Evolutionary conservation across 2,888 invertebrate genomes (phyloP).

Genomic region (Stenodera caucasica): DNA sequence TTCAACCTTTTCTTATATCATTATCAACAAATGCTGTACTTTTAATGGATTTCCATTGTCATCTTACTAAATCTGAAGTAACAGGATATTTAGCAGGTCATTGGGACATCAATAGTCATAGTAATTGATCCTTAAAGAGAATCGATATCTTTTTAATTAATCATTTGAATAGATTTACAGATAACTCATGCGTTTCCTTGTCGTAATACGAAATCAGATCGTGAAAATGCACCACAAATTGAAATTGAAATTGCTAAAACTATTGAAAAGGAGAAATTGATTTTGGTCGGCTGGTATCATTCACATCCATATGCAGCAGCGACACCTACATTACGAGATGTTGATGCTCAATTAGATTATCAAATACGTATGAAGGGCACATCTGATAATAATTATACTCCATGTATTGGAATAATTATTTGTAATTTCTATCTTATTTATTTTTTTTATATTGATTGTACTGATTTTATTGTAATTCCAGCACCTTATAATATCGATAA

Average conservation of each 20-base stretch:
- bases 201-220: slow-evolving; percentile 77
- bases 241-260: slow-evolving; percentile 81
- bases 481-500: slow-evolving; percentile 84
- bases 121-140: slow-evolving; percentile 60
- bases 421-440: slow-evolving; percentile 65
- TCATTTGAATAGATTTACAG: slow-evolving; percentile 69
- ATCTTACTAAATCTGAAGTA: slow-evolving; percentile 90
- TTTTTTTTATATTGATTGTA: slow-evolving; percentile 7
- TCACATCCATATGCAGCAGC: slow-evolving; percentile 88
- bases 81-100: slow-evolving; percentile 95
- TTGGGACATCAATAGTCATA: slow-evolving; percentile 93
- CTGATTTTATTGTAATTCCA: slow-evolving; percentile 54
- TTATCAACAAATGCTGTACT: slow-evolving; percentile 85
- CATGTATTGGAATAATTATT: slow-evolving; percentile 89
- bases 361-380: slow-evolving; percentile 93
- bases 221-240: slow-evolving; percentile 72
- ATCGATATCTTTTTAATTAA: background rate
- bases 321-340: slow-evolving; percentile 84
- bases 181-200: slow-evolving; percentile 90
- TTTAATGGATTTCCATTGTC: slow-evolving; percentile 91
- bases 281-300: slow-evolving; percentile 94
- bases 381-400: slow-evolving; percentile 88
- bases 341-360: slow-evolving; percentile 91
- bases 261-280: slow-evolving; percentile 79
- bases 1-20: slow-evolving; percentile 89